Evolutionary conservation across 2,797 vertebrate species (phyloP).

Genomic region (Liasis olivaceus): DNA sequence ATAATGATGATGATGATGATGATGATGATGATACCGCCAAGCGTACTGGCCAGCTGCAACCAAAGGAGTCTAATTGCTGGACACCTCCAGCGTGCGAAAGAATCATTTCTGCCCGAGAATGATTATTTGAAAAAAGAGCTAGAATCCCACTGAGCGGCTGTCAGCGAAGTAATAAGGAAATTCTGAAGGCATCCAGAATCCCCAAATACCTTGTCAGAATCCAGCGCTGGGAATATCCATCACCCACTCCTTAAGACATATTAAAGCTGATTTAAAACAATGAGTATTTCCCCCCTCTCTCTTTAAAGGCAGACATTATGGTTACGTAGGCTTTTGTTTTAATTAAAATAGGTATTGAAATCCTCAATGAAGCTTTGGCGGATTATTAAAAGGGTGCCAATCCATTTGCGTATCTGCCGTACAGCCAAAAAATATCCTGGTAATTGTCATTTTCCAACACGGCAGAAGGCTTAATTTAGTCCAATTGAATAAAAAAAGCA

Average conservation of each 20-base stretch:
- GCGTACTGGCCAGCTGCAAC: neutral
- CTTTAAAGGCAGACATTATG: conserved; percentile 77
- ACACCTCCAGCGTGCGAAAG: neutral
- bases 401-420: conserved; percentile 67
- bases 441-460: conserved; percentile 72
- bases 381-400: conserved; percentile 70
- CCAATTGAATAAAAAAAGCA: conserved; percentile 80
- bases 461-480: conserved; percentile 80
- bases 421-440: conserved; percentile 63
- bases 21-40: neutral
- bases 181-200: conserved; percentile 31
- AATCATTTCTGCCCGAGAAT: neutral
- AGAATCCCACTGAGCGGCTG: neutral
- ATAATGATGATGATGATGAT: neutral
- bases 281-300: conserved; percentile 70
- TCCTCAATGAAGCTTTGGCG: conserved; percentile 78
- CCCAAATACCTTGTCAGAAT: conserved; percentile 61
- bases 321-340: conserved; percentile 79
- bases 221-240: conserved; percentile 58
- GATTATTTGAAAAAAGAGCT: neutral
- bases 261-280: conserved; percentile 79
- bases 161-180: neutral
- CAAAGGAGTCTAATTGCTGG: neutral
- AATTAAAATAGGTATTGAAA: conserved; percentile 83
- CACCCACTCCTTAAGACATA: conserved; percentile 80